These are phyloP conservation scores for Xiphophorus couchianus DNA, from an alignment of 2,113 vertebrate species.

Conservation along the genomic window DNA sequence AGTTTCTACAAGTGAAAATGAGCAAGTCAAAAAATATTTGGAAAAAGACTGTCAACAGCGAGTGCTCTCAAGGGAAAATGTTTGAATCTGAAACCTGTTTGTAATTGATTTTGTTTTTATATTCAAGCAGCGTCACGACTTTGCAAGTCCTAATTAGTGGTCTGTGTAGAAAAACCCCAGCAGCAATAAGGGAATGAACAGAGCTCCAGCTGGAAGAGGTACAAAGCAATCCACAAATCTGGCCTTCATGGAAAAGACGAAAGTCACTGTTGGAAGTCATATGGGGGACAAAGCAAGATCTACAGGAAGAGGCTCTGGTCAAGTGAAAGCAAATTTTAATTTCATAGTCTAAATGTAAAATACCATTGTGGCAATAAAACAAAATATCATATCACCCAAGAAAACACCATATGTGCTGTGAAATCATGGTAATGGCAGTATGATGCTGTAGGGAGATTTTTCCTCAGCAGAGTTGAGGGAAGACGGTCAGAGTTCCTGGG, in stretches of 20 bases:
- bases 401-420: not conserved
- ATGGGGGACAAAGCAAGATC: not conserved
- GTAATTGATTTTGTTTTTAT: conserved; percentile 4
- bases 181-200: not conserved
- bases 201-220: not conserved
- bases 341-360: not conserved
- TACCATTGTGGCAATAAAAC: not conserved
- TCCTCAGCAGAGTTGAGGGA: not conserved
- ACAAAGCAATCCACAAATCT: not conserved
- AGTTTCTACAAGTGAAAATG: conserved; percentile 11
- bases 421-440: not conserved
- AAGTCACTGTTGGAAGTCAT: not conserved
- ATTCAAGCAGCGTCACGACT: not conserved
- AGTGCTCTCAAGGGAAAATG: not conserved
- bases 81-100: not conserved
- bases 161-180: not conserved
- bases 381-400: not conserved
- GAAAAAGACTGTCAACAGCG: conserved; percentile 11
- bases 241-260: not conserved
- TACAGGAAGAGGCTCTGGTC: not conserved
- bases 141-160: not conserved
- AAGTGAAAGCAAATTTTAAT: not conserved
- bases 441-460: not conserved
- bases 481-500: not conserved
- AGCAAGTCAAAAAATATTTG: conserved; percentile 14